A percentile compares a stretch with the other conserved stretches of the same genome.
Conservation (phyloP, 2,888 invertebrate genomes). For the Ochropleura plecta region DNA sequence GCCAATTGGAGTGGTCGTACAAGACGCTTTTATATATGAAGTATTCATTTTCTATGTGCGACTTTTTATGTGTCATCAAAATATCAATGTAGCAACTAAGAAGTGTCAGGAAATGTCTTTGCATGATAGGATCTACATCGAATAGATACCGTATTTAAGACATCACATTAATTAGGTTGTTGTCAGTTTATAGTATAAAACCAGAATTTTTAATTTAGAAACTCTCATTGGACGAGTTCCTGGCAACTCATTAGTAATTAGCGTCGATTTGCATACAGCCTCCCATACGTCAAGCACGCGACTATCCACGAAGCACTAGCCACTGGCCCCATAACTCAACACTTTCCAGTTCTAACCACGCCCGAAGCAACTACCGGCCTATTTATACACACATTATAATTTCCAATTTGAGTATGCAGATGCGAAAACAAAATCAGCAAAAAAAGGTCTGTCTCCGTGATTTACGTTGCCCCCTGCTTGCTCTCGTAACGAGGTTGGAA, state of each 20-base stretch:
- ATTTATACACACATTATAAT: conserved; percentile 63
- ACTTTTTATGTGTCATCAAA: neutral
- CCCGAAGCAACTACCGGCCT: conserved; percentile 46
- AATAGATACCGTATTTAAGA: neutral
- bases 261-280: conserved; percentile 29
- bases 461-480: conserved; percentile 69
- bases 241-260: conserved; percentile 43
- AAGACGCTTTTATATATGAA: neutral
- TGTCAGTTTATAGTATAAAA: neutral
- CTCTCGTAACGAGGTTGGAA: conserved; percentile 65
- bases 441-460: conserved; percentile 62
- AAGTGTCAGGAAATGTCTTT: neutral
- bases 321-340: conserved; percentile 41
- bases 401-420: conserved; percentile 68
- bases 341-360: conserved; percentile 45
- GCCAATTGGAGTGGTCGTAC: neutral
- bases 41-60: neutral
- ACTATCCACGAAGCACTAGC: conserved; percentile 5
- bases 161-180: neutral
- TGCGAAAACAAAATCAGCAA: conserved; percentile 60
- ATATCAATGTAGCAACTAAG: neutral
- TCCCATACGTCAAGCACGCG: conserved; percentile 18
- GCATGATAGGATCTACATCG: neutral
- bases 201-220: neutral
- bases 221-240: neutral